A percentile compares a stretch with the other conserved stretches of the same genome.
These are phyloP conservation scores for Salvelinus fontinalis DNA, from an alignment of 2,113 vertebrate species.

Conservation along the genomic window DNA sequence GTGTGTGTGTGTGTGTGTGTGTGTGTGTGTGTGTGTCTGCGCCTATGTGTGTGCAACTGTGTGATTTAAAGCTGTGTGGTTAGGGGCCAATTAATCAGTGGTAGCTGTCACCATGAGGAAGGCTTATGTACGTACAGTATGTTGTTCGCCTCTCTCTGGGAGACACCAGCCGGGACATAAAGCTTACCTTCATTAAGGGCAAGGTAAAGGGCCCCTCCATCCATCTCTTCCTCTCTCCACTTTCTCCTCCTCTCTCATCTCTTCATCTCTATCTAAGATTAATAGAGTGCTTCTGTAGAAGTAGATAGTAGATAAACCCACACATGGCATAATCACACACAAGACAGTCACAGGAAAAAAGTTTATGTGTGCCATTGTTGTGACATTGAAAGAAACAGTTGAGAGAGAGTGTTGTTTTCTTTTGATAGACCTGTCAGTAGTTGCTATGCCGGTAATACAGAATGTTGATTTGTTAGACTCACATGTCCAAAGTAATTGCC, in stretches of 20 bases:
- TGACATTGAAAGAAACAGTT: no score
- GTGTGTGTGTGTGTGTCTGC: slow-evolving; percentile 16
- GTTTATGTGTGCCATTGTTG: not conserved
- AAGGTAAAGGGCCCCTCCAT: slow-evolving; percentile 21
- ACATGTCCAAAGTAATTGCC: no score
- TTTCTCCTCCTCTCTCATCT: not conserved
- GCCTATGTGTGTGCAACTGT: slow-evolving; percentile 17
- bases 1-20: no score
- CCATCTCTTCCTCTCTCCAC: not conserved
- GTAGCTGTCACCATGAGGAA: slow-evolving; percentile 40
- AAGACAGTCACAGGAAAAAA: not conserved
- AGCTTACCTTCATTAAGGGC: slow-evolving; percentile 43
- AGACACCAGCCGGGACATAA: slow-evolving; percentile 33
- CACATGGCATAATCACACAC: not conserved
- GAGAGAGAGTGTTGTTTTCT: no score
- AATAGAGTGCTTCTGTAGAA: not conserved
- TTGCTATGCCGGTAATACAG: no score
- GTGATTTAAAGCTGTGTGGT: slow-evolving; percentile 50
- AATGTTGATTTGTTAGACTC: no score
- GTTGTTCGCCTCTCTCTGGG: slow-evolving; percentile 33
- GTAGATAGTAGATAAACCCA: not conserved
- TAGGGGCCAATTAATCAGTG: slow-evolving; percentile 53
- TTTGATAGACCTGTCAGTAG: no score
- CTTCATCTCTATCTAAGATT: not conserved
- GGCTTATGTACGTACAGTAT: slow-evolving; percentile 22